These are phyloP conservation scores for Nomada fabriciana DNA, from an alignment of 2,888 invertebrate genomes.

Conservation along the genomic window DNA sequence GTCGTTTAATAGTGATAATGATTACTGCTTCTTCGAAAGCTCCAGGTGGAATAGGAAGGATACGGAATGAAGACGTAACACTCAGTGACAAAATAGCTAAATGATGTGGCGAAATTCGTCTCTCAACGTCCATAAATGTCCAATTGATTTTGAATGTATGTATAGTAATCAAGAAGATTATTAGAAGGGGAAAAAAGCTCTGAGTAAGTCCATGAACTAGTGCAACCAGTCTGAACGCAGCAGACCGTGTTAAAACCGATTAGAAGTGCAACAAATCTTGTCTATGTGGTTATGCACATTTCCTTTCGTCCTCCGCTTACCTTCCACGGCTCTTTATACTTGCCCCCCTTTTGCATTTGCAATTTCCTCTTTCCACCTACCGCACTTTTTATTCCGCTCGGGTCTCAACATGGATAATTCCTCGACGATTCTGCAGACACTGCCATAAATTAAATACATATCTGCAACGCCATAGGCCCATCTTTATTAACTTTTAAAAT, in stretches of 20 bases:
- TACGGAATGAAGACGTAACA: neutral
- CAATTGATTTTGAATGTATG: neutral
- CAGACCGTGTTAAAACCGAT: conserved; percentile 45
- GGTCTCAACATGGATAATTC: no score
- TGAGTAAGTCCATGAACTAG: conserved; percentile 56
- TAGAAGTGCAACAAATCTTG: conserved; percentile 28
- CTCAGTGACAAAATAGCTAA: neutral
- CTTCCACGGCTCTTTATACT: no score
- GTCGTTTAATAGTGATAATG: no score
- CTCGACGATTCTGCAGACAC: neutral
- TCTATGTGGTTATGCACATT: neutral
- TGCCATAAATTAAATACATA: no score
- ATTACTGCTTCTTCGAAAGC: neutral
- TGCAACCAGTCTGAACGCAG: conserved; percentile 61
- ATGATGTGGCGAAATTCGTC: neutral
- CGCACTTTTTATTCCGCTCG: no score
- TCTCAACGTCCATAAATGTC: neutral
- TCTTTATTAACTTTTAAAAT: no score
- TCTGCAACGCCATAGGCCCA: no score
- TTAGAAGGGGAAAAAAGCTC: conserved; percentile 46
- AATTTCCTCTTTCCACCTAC: neutral
- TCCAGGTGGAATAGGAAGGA: no score
- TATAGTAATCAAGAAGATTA: conserved; percentile 27
- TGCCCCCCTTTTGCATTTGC: neutral
- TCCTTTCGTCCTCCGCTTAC: neutral